Evolutionary conservation across 2,113 vertebrate genomes (phyloP).

Genomic region (Dinomys branickii): DNA sequence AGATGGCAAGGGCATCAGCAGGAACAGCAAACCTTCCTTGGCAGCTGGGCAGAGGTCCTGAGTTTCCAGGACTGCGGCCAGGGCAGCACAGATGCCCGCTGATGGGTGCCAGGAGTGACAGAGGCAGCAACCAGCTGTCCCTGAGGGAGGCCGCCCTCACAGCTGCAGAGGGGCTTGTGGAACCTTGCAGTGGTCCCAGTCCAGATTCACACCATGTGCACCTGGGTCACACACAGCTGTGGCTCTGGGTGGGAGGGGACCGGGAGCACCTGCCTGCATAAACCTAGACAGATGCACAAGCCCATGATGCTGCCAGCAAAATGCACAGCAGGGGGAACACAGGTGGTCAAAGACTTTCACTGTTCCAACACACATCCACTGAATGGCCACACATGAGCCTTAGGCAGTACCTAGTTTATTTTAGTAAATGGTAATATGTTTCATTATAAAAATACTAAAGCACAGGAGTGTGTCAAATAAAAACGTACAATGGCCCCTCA

Average conservation of each 20-base stretch:
- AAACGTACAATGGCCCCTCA: not conserved
- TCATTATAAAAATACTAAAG: not conserved
- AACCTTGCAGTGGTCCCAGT: not conserved
- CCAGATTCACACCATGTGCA: rapidly evolving
- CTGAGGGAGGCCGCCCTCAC: not conserved
- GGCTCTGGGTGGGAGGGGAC: not conserved
- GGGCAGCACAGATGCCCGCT: not conserved
- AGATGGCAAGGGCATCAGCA: not conserved
- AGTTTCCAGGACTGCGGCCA: rapidly evolving
- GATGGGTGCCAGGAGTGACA: not conserved
- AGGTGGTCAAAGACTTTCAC: not conserved
- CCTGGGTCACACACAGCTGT: not conserved
- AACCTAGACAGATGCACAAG: not conserved
- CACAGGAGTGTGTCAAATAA: not conserved
- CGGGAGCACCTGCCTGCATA: not conserved
- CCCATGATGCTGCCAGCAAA: not conserved
- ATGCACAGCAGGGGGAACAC: not conserved
- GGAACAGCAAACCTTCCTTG: not conserved
- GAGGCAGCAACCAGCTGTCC: not conserved
- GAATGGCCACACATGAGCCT: not conserved
- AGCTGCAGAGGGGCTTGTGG: not conserved
- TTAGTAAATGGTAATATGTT: not conserved
- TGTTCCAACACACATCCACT: not conserved
- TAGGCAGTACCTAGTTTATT: not conserved
- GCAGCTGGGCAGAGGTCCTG: not conserved